Percentiles rank a stretch among this genome's conserved stretches.
These are phyloP conservation scores for Drosophila yakuba DNA, from an alignment of 1,140 invertebrate species.

Conservation along the genomic window DNA sequence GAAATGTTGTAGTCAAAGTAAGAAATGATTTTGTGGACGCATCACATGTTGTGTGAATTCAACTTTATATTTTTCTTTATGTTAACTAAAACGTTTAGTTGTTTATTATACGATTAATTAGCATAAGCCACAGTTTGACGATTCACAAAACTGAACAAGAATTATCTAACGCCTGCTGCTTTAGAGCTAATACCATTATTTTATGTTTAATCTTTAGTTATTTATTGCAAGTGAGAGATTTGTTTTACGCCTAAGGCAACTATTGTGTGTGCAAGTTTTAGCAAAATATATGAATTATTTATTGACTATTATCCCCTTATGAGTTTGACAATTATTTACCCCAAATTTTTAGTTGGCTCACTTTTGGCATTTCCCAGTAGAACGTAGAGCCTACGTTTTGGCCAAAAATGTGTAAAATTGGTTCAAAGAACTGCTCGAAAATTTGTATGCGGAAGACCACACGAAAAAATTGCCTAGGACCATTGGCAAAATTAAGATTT, in stretches of 20 bases:
- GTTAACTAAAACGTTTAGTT: slow-evolving; percentile 58
- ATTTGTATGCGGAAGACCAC: slow-evolving; percentile 14
- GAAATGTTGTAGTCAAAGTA: slow-evolving; percentile 48
- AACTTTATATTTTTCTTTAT: slow-evolving; percentile 24
- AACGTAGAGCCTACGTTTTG: slow-evolving; percentile 30
- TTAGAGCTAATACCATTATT: slow-evolving; percentile 25
- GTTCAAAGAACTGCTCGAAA: slow-evolving; percentile 1
- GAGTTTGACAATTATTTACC: slow-evolving; percentile 4
- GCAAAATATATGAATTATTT: slow-evolving; percentile 77
- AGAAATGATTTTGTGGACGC: slow-evolving; percentile 27
- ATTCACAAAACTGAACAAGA: slow-evolving; percentile 37
- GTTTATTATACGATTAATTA: slow-evolving; percentile 50
- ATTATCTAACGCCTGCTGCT: slow-evolving; percentile 35
- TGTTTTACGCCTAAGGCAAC: slow-evolving; percentile 48
- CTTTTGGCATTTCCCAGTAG: slow-evolving; percentile 1
- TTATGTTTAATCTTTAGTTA: slow-evolving; percentile 70
- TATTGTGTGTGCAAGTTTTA: slow-evolving; percentile 63
- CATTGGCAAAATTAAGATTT: background rate
- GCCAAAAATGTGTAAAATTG: slow-evolving; percentile 4
- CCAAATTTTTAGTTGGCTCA: background rate
- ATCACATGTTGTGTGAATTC: slow-evolving; percentile 35
- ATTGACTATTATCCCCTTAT: slow-evolving; percentile 47
- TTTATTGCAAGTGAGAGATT: slow-evolving; percentile 62
- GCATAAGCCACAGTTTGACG: slow-evolving; percentile 34
- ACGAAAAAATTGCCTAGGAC: slow-evolving; percentile 3